Percentiles rank a stretch among this genome's conserved stretches.
Conservation (phyloP, 2,797 vertebrate genomes). For the Spondyliosoma cantharus region DNA sequence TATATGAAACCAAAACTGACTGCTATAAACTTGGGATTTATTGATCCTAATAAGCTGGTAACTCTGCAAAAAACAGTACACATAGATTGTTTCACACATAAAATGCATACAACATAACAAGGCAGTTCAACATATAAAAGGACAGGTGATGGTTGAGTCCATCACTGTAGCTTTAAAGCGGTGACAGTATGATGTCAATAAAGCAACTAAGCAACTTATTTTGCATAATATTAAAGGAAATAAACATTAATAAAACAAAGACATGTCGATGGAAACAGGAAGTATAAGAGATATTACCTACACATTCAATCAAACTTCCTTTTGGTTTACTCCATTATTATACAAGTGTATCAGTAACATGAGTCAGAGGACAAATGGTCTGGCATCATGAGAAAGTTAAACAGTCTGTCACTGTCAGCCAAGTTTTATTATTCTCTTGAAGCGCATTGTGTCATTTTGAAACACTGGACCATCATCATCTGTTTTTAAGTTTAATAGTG, state of each 20-base stretch:
- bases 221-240: slow-evolving; percentile 47
- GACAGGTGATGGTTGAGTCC: slow-evolving; percentile 11
- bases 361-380: background rate
- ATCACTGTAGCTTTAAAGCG: slow-evolving; percentile 22
- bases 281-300: slow-evolving; percentile 45
- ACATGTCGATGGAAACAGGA: slow-evolving; percentile 41
- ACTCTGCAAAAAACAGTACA: slow-evolving; percentile 32
- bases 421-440: slow-evolving; percentile 17
- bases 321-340: slow-evolving; percentile 39
- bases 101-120: slow-evolving; percentile 36
- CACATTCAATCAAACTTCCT: slow-evolving; percentile 47
- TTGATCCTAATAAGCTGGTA: slow-evolving; percentile 7
- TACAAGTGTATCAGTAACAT: slow-evolving; percentile 43
- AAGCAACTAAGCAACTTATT: slow-evolving; percentile 29
- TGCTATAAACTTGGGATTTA: background rate
- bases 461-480: slow-evolving; percentile 41
- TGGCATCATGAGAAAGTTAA: slow-evolving; percentile 15
- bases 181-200: slow-evolving; percentile 5
- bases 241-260: slow-evolving; percentile 46
- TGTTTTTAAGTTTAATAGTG: slow-evolving; percentile 30
- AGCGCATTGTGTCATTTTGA: slow-evolving; percentile 37
- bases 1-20: background rate
- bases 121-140: slow-evolving; percentile 20
- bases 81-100: slow-evolving; percentile 31
- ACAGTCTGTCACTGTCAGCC: slow-evolving; percentile 2